Base-by-base conservation (phyloP, 2,113 vertebrate species). In the Tapirus terrestris region DNA sequence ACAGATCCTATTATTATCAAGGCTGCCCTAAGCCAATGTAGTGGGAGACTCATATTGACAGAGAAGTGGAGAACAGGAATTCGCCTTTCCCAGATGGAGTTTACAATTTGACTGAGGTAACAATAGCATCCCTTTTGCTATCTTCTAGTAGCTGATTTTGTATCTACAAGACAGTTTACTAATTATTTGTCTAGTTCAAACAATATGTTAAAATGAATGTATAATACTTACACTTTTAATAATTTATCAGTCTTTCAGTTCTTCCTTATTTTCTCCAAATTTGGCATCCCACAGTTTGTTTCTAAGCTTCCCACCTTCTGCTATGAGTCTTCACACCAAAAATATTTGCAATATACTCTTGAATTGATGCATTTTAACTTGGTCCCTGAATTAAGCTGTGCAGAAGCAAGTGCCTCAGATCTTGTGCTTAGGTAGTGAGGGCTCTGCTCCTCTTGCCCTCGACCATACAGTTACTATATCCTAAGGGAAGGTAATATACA, bases 201-300 rank as follows among this genome's bases (percentile, higher is more conserved):
- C 1, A 87, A 9, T 81, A 58, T 65, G 6, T 21, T 89, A 48
- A 93, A 80, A 76, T 89, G 5, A 17, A 72, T 94, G 6, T 14
- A 29, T 51, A 82, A 43, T 43, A 96, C 96, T 97, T 96, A 96
- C 93, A 56, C 77, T 90, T 95, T 90, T 21, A 43, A 73, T 68
- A 36, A 86, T n/a, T 61, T 51, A 14, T 76, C 10, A 88, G 43
- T 92, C 70, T 23, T 72, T 67, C 23, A 72, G 0, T 82, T 92
- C 51, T 86, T 86, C 13, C 61, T 94, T 89, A 53, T 70, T 96
- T 92, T 85, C 67, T 75, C 6, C 33, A 90, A 91, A 65, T 63
- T 75, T 36, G 12, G 12, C 51, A 20, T 67, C 27, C 14, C 23
- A 39, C 8, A 11, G 4, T 68, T 95, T 70, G 18, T 68, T 87